Conservation (phyloP, 2,888 invertebrate genomes). For the Drosophila leonis region DNA sequence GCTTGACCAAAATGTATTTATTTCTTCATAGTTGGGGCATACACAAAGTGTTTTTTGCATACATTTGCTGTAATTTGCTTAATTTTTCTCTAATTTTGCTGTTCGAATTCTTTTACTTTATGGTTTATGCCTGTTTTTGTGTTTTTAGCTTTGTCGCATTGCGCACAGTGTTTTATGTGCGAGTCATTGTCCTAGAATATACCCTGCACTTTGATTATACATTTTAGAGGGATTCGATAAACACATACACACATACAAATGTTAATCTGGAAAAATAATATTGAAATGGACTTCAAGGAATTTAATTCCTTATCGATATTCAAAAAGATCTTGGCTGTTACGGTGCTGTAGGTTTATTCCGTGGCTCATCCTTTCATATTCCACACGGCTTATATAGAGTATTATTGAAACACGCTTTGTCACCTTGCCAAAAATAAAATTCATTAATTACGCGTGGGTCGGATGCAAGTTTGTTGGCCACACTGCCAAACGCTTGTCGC, state of each 20-base stretch:
- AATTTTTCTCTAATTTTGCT: background rate
- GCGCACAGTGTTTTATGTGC: conserved; percentile 28
- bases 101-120: conserved; percentile 6
- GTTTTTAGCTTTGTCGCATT: conserved; percentile 41
- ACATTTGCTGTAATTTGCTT: background rate
- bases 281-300: too few species aligned
- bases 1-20: too few species aligned
- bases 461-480: conserved; percentile 54
- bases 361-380: background rate
- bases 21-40: background rate
- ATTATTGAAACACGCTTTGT: conserved; percentile 50
- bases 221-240: background rate
- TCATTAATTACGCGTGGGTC: conserved; percentile 71
- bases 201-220: background rate
- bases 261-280: background rate
- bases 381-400: conserved; percentile 5
- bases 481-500: conserved; percentile 63
- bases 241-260: too few species aligned
- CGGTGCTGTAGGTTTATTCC: background rate
- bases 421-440: conserved; percentile 52
- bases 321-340: background rate
- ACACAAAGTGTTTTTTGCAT: background rate
- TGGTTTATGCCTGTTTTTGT: conserved; percentile 44
- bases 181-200: background rate
- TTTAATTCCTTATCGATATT: too few species aligned